Base-by-base conservation (phyloP, 2,797 vertebrate species). In the Hippopotamyrus pictus region DNA sequence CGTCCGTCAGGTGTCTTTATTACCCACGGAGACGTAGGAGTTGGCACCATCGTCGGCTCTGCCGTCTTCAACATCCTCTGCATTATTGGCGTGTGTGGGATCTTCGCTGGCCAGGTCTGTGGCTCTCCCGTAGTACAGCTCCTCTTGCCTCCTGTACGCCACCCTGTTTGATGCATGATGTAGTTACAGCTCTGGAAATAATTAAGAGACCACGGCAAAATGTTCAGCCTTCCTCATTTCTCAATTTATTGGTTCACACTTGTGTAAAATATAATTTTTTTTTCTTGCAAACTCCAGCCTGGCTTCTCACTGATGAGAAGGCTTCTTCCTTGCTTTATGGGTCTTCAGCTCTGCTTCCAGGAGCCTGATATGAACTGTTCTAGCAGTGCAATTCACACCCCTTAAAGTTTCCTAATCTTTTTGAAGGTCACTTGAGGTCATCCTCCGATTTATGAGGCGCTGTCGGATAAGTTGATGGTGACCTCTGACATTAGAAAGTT, bases 21-120 rank as follows among this genome's bases (percentile, higher is more conserved):
- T 93, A 99, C 98, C 93, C 98, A 99, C 0, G 98, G 98, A 7
- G 98, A 99, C 65, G 98, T 99, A 17, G 98, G 98, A 89, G 97
- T 99, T 86, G 98, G 98, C 50, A 99, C 98, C 91, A 99, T 99
- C 89, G 98, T 99, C 0, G 98, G 98, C 92, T 99, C 98, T 2
- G 98, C 98, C 0, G 98, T 99, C 92, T 99, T 99, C 95, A 99
- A 99, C 95, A 97, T 99, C 92, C 96, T 99, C 22, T 99, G 98
- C 92, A 99, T 99, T 93, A 98, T 99, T 46, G 98, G 98, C 50
- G 98, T 99, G 51, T 99, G 98, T 44, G 98, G 98, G 54, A 94
- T 99, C 19, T 99, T 99, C 48, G 98, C 98, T 0, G 98, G 98
- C 91, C 98, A 99, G 97, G 98, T 99, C 91, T 76, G 93, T 92